Conservation (phyloP, 2,113 vertebrate species). For the Ardeotis arabs region DNA sequence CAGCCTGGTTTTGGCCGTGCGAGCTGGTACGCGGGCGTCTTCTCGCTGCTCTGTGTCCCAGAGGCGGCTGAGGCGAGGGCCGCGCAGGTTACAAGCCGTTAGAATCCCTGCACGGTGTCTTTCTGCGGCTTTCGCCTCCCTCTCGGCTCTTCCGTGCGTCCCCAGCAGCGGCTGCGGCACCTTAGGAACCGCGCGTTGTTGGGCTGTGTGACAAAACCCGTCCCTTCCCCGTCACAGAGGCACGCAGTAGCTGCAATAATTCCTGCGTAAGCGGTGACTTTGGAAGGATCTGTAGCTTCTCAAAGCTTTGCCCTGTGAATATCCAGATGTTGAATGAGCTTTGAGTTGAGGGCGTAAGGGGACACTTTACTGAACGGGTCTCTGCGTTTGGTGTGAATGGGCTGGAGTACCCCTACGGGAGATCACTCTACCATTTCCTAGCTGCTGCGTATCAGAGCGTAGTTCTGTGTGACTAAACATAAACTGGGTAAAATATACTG, state of each 20-base stretch:
- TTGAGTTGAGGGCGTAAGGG: not conserved
- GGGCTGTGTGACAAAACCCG: not conserved
- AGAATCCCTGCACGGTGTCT: not conserved
- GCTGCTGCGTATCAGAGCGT: not conserved
- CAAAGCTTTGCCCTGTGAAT: not conserved
- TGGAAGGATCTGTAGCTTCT: not conserved
- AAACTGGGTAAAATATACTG: not conserved
- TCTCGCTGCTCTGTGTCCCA: not conserved
- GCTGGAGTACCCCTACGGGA: not conserved
- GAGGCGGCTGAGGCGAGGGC: not conserved
- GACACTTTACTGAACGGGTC: not conserved
- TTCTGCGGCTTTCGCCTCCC: not conserved
- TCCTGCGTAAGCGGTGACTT: not conserved
- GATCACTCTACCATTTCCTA: not conserved
- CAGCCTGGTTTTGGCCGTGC: fast-evolving
- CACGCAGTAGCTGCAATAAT: not conserved
- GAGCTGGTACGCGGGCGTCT: fast-evolving
- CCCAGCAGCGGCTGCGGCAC: not conserved
- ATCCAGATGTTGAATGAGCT: not conserved
- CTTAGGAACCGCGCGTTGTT: not conserved
- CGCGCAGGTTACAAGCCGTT: not conserved
- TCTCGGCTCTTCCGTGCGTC: not conserved
- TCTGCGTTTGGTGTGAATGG: not conserved
- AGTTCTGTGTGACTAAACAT: not conserved
- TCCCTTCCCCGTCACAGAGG: not conserved